Percentiles rank a stretch among this genome's conserved stretches.
Conservation (phyloP, 1,140 invertebrate genomes). For the Caenorhabditis brenneri region DNA sequence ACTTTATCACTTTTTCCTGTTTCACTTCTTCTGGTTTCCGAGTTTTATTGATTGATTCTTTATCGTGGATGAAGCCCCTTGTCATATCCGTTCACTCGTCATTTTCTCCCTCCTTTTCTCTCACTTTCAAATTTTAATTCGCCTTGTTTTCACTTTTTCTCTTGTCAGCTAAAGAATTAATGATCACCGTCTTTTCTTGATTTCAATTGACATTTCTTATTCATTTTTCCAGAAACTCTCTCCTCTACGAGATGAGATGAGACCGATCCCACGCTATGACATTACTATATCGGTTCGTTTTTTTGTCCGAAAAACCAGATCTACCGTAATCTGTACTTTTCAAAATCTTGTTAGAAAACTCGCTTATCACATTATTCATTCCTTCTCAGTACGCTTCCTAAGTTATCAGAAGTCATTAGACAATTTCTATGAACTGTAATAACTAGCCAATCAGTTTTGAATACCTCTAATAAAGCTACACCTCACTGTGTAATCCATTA, state of each 20-base stretch:
- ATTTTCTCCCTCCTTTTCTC: background rate
- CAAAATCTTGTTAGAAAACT: too few species aligned
- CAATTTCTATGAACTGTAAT: too few species aligned
- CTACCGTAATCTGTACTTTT: too few species aligned
- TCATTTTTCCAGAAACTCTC: conserved; percentile 4
- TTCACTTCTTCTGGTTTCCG: background rate
- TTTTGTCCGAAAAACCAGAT: too few species aligned
- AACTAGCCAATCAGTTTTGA: too few species aligned
- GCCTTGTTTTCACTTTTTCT: conserved; percentile 18
- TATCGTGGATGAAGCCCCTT: background rate
- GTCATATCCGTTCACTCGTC: conserved; percentile 23
- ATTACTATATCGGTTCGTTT: background rate
- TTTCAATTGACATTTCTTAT: background rate
- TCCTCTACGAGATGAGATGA: conserved; percentile 32
- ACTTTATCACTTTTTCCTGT: conserved; percentile 22
- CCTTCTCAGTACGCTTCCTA: too few species aligned
- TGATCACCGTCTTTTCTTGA: background rate
- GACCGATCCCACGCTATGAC: conserved; percentile 33
- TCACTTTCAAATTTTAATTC: conserved; percentile 3
- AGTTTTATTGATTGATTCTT: conserved; percentile 36
- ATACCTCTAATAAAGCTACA: too few species aligned
- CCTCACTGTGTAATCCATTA: too few species aligned
- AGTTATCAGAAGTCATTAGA: too few species aligned
- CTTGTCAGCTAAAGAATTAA: conserved; percentile 14
- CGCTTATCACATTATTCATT: too few species aligned